A percentile compares a stretch with the other conserved stretches of the same genome.
Evolutionary conservation across 1,140 invertebrate species (phyloP).

Genomic region (Hypothenemus hampei): DNA sequence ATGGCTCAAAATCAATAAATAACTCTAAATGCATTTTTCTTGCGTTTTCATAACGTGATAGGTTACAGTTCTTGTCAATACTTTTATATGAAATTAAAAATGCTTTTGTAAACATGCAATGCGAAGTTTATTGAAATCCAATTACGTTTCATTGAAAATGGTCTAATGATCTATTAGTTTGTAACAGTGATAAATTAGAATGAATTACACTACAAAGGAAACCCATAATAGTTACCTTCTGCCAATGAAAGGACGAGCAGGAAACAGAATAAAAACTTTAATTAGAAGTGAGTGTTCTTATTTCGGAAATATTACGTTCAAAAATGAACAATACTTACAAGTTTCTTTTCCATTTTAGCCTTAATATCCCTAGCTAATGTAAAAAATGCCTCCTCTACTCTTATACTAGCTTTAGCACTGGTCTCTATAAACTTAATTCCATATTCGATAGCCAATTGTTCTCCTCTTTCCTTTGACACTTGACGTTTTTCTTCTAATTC

Average conservation of each 20-base stretch:
- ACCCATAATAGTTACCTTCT: conserved; percentile 35
- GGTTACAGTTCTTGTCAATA: no score
- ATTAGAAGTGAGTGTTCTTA: neutral
- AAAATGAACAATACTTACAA: conserved; percentile 57
- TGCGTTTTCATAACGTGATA: no score
- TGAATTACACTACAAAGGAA: conserved; percentile 18
- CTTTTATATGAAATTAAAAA: no score
- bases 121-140: no score
- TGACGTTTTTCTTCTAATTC: conserved; percentile 86
- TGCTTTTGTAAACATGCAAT: no score
- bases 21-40: no score
- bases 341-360: conserved; percentile 92
- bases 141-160: no score
- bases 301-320: neutral
- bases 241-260: conserved; percentile 29
- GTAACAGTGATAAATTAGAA: no score
- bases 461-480: conserved; percentile 67
- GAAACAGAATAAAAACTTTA: conserved; percentile 13
- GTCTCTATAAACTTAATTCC: conserved; percentile 93
- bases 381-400: conserved; percentile 88
- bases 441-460: conserved; percentile 82
- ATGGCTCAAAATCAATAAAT: no score
- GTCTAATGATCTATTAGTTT: no score
- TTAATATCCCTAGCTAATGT: conserved; percentile 92
- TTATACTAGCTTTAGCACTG: conserved; percentile 85